Conservation (phyloP, 2,113 vertebrate species). For the Oreochromis tanganicae region DNA sequence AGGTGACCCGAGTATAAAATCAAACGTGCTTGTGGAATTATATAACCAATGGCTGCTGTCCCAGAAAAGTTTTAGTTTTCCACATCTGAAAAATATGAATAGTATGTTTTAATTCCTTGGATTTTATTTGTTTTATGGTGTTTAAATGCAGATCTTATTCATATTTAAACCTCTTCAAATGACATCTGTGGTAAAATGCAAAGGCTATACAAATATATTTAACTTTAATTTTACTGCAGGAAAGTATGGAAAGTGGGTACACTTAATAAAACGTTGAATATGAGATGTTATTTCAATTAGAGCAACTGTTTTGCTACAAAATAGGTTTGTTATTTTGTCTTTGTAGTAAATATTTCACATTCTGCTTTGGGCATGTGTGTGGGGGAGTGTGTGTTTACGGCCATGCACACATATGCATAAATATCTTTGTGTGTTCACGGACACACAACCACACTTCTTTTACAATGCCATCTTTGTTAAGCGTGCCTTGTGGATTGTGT, state of each 20-base stretch:
- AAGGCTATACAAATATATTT: not conserved
- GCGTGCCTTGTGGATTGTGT: slow-evolving; percentile 9
- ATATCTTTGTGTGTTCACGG: not conserved
- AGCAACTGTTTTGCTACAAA: not conserved
- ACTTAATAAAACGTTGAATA: not conserved
- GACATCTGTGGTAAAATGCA: not conserved
- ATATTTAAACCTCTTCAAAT: not conserved
- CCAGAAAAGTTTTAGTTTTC: not conserved
- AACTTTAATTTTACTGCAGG: not conserved
- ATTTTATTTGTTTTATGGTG: not conserved
- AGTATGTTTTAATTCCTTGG: not conserved
- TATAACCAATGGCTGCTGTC: not conserved
- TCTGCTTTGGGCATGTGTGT: not conserved
- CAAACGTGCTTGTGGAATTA: not conserved
- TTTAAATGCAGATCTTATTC: not conserved
- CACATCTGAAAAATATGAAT: not conserved
- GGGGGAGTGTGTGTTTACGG: not conserved
- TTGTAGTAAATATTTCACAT: not conserved
- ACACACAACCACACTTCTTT: slow-evolving; percentile 7
- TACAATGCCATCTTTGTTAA: slow-evolving; percentile 65
- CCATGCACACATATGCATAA: slow-evolving; percentile 29
- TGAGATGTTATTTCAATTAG: not conserved
- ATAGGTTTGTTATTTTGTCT: not conserved
- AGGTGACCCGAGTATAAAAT: not conserved
- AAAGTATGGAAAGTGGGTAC: not conserved